Conservation (phyloP, 2,888 invertebrate genomes). For the Pseudococcus longispinus region DNA sequence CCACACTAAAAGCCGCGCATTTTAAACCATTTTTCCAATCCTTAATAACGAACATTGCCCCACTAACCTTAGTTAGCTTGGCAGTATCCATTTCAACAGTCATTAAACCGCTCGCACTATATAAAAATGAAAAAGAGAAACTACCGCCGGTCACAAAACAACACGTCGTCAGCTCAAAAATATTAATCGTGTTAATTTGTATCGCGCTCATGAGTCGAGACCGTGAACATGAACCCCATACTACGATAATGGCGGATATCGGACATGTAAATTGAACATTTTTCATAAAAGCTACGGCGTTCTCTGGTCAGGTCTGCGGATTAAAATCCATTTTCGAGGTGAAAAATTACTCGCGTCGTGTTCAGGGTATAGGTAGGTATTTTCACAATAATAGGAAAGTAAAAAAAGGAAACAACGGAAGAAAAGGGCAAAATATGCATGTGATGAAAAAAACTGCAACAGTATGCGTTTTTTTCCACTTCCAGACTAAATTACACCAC, state of each 20-base stretch:
- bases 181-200: conserved; percentile 3
- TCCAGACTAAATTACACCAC: conserved; percentile 12
- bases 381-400: background rate
- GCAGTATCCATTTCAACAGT: background rate
- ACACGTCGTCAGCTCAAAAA: background rate
- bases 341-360: background rate
- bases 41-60: background rate
- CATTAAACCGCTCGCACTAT: background rate
- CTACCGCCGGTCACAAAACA: background rate
- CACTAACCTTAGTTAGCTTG: background rate
- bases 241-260: background rate
- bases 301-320: background rate
- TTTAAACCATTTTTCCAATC: background rate
- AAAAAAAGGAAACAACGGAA: background rate
- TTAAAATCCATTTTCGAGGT: conserved; percentile 22
- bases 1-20: background rate
- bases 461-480: background rate
- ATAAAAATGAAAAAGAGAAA: background rate
- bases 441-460: background rate
- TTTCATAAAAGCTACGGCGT: background rate
- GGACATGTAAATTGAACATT: background rate
- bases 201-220: background rate
- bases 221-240: background rate
- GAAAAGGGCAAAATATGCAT: background rate
- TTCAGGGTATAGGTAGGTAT: background rate